Base-by-base conservation (phyloP, 1,140 invertebrate species). In the Microvelia longipes region DNA sequence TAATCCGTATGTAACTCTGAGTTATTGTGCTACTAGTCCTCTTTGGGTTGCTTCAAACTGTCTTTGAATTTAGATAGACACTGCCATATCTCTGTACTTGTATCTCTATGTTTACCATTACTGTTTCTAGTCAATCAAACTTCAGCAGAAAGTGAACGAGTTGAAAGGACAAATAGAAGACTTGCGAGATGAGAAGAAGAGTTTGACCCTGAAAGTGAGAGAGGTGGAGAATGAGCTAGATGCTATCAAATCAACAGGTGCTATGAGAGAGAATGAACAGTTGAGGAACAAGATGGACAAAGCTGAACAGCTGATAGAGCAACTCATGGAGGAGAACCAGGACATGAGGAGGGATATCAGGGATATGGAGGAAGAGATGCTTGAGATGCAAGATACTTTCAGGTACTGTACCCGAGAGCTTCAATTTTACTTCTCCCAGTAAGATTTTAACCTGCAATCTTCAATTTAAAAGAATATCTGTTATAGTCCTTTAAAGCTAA, bases 361-460 rank as follows among this genome's bases (percentile, higher is more conserved):
- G 67, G 92, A 96, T 75, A 82, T 98, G 75, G 92, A 96, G 77
- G 91, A 94, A 70, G 96, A 98, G 83, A 95, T 98, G 80, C 95
- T 98, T 77, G 95, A 99, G 81, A 91, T 98, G 87, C 94, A 98
- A 78, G 94, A 98, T 79, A 94, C 93, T 78, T 98, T 97, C 80
- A 86, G 89, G 86, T 87, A 71, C 25, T 24, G 25, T 61, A 76
- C 67, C 29, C 11, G n/a, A n/a, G n/a, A n/a, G n/a, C n/a, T n/a
- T n/a, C n/a, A n/a, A n/a, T n/a, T n/a, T n/a, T n/a, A n/a, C n/a
- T n/a, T n/a, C n/a, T n/a, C n/a, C n/a, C n/a, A n/a, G n/a, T n/a
- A n/a, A n/a, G n/a, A n/a, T n/a, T n/a, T n/a, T n/a, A n/a, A n/a
- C n/a, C n/a, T n/a, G n/a, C n/a, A n/a, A n/a, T n/a, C n/a, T n/a